These are phyloP conservation scores for Damaliscus lunatus DNA, from an alignment of 2,113 vertebrate genomes.

Conservation along the genomic window DNA sequence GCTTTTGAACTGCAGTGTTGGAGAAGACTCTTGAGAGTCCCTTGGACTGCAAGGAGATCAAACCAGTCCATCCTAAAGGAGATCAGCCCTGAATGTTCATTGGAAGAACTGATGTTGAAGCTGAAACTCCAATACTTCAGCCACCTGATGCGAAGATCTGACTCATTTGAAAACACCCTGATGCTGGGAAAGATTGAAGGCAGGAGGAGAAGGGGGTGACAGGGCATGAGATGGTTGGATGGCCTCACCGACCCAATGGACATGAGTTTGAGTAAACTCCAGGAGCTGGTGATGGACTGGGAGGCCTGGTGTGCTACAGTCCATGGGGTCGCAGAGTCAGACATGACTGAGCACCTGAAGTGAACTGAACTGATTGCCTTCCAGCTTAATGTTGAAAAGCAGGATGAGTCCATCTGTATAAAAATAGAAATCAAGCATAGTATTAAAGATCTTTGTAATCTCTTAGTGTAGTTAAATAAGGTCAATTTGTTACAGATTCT, in stretches of 20 bases:
- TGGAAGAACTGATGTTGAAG: neutral
- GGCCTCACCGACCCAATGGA: neutral
- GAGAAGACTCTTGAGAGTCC: neutral
- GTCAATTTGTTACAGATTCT: neutral
- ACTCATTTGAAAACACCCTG: neutral
- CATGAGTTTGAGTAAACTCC: neutral
- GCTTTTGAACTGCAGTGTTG: neutral
- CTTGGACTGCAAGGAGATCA: neutral
- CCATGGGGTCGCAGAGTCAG: neutral
- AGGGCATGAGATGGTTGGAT: neutral
- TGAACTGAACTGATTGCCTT: neutral
- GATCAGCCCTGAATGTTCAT: neutral
- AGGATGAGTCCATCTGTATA: neutral
- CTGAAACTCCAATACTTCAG: neutral
- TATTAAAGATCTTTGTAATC: neutral
- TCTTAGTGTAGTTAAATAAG: neutral
- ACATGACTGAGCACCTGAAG: neutral
- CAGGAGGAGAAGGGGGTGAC: neutral
- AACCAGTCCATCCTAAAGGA: neutral
- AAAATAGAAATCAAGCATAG: neutral
- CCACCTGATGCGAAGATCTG: neutral
- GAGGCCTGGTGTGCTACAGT: neutral
- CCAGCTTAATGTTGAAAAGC: neutral
- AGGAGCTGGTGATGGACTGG: neutral
- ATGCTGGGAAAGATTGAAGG: neutral